A percentile compares a stretch with the other conserved stretches of the same genome.
Evolutionary conservation across 1,140 invertebrate genomes (phyloP).

Genomic region (Drosophila funebris): DNA sequence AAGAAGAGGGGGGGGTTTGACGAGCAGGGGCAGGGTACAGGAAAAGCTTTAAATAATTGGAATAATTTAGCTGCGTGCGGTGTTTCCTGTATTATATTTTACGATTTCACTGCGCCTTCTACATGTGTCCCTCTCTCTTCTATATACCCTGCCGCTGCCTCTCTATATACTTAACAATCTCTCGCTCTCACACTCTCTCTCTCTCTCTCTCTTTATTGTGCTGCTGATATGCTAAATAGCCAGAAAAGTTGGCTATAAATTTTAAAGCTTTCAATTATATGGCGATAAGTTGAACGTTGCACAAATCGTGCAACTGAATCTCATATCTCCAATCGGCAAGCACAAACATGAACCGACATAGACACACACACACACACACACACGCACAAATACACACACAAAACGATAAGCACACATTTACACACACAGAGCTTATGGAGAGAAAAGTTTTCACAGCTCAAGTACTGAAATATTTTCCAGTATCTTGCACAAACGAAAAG

Average conservation of each 20-base stretch:
- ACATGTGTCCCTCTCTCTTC: background rate
- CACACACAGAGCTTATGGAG: background rate
- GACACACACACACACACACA: background rate
- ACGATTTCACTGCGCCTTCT: slow-evolving; percentile 15
- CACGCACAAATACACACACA: background rate
- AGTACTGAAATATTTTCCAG: slow-evolving; percentile 55
- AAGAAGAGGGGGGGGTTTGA: background rate
- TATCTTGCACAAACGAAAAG: slow-evolving; percentile 49
- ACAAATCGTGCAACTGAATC: slow-evolving; percentile 44
- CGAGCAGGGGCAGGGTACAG: background rate
- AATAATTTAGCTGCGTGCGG: slow-evolving; percentile 32
- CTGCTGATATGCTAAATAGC: slow-evolving; percentile 29
- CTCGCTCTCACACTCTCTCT: too few species aligned
- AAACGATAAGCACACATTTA: slow-evolving; percentile 4
- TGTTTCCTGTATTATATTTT: slow-evolving; percentile 8
- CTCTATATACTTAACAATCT: too few species aligned
- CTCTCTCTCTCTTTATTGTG: background rate
- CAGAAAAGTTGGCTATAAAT: slow-evolving; percentile 69
- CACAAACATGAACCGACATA: slow-evolving; percentile 12
- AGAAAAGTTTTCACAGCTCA: slow-evolving; percentile 40
- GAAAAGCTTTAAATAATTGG: slow-evolving; percentile 25
- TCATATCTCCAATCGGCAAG: slow-evolving; percentile 20
- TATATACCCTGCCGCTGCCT: background rate
- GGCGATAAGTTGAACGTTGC: slow-evolving; percentile 62
- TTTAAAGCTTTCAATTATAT: slow-evolving; percentile 76